Evolutionary conservation across 2,113 vertebrate species (phyloP).

Genomic region (sheep (Ovis aries)): DNA sequence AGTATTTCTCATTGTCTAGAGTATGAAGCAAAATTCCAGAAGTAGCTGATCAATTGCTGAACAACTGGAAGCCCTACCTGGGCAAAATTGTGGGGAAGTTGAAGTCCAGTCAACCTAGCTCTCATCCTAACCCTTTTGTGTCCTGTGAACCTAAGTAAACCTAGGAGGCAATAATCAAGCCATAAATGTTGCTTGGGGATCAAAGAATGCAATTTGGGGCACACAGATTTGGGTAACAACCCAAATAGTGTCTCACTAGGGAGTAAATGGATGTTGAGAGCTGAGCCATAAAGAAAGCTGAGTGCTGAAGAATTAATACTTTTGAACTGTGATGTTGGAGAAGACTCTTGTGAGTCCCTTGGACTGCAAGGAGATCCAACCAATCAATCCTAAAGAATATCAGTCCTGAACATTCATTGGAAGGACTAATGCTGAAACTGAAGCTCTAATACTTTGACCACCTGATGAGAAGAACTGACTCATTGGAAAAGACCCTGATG

Average conservation of each 20-base stretch:
- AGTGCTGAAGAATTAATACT: background rate
- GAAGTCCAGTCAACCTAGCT: background rate
- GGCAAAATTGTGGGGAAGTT: background rate
- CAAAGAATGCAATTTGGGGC: background rate
- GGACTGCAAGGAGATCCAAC: background rate
- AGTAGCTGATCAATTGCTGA: background rate
- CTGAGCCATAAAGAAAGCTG: background rate
- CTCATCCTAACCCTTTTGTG: background rate
- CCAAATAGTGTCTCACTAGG: background rate
- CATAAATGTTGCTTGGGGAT: background rate
- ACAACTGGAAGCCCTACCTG: background rate
- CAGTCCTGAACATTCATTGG: background rate
- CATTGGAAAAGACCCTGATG: background rate
- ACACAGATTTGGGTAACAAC: background rate
- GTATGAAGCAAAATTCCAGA: background rate
- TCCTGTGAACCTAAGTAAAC: background rate
- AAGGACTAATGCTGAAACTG: background rate
- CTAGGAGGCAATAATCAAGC: background rate
- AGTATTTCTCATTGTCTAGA: background rate
- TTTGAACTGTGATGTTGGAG: background rate
- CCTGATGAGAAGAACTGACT: background rate
- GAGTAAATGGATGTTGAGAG: background rate
- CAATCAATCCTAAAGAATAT: background rate
- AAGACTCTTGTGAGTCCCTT: background rate
- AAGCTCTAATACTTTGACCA: background rate